Evolutionary conservation across 2,888 invertebrate genomes (phyloP).

Genomic region (Metalampra italica): DNA sequence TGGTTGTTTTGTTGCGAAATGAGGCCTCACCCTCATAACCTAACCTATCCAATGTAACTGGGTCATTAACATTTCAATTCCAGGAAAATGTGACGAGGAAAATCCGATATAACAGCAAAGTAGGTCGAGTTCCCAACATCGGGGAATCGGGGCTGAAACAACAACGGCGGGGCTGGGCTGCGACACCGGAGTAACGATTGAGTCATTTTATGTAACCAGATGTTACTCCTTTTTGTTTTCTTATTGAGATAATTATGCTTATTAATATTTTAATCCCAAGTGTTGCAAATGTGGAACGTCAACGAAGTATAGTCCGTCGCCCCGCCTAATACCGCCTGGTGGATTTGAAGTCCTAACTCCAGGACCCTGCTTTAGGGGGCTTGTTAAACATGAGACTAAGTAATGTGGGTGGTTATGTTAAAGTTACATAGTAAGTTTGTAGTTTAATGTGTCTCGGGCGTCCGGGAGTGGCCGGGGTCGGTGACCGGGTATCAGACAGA

Average conservation of each 20-base stretch:
- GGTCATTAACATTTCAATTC: conserved; percentile 69
- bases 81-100: conserved; percentile 61
- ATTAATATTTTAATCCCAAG: too few species aligned
- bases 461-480: conserved; percentile 54
- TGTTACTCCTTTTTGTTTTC: not conserved
- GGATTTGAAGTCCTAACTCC: not conserved
- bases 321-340: not conserved
- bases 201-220: conserved; percentile 1
- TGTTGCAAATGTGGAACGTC: too few species aligned
- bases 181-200: conserved; percentile 1
- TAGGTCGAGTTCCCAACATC: conserved; percentile 50
- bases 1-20: not conserved
- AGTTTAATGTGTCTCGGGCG: conserved; percentile 38
- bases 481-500: conserved; percentile 68
- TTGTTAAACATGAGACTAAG: not conserved
- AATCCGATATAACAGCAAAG: conserved; percentile 41
- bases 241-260: too few species aligned
- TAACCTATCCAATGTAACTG: conserved; percentile 17
- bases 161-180: conserved; percentile 35
- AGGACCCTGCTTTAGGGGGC: not conserved
- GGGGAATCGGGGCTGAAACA: conserved; percentile 47
- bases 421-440: conserved; percentile 19
- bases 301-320: not conserved
- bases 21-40: not conserved
- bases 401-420: not conserved